Percentiles rank a stretch among this genome's conserved stretches.
phyloP scores from a whole-genome alignment of 2,888 invertebrate genomes.

The Adelphocoris suturalis region DNA sequence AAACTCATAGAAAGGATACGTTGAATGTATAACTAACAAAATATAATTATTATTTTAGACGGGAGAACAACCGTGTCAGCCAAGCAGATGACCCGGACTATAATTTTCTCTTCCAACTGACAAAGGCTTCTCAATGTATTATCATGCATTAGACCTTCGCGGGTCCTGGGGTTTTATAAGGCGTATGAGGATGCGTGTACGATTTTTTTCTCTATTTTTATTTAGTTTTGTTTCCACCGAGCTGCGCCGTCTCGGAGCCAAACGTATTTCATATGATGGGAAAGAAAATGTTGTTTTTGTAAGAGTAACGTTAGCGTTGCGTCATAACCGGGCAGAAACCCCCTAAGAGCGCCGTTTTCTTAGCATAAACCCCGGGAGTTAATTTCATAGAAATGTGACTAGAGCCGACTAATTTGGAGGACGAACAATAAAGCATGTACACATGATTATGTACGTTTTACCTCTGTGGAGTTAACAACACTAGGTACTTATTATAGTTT shows the following conservation, averaged over 20 bases:
- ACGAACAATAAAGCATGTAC: background rate
- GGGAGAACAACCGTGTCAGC: constrained; percentile 43
- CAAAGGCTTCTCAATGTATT: constrained; percentile 39
- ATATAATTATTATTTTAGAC: constrained; percentile 28
- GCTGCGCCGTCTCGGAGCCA: constrained; percentile 32
- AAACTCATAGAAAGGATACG: background rate
- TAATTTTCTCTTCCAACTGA: constrained; percentile 54
- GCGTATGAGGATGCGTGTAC: constrained; percentile 17
- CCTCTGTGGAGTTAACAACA: too few relatives aligned
- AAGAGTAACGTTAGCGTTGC: background rate
- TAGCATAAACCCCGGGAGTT: background rate
- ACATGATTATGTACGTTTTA: too few relatives aligned
- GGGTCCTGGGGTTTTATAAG: background rate
- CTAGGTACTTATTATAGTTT: too few relatives aligned
- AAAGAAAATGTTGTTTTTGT: constrained; percentile 9
- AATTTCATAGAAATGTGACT: background rate
- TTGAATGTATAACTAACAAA: constrained; percentile 25
- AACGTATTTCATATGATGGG: background rate
- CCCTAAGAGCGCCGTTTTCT: background rate
- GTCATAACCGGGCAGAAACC: background rate
- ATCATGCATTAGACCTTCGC: constrained; percentile 37
- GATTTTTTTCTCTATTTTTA: background rate
- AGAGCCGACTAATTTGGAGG: background rate
- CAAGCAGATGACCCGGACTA: constrained; percentile 24
- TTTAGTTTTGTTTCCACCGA: background rate